These are phyloP conservation scores for Numida meleagris DNA, from an alignment of 2,113 vertebrate species.

Conservation along the genomic window DNA sequence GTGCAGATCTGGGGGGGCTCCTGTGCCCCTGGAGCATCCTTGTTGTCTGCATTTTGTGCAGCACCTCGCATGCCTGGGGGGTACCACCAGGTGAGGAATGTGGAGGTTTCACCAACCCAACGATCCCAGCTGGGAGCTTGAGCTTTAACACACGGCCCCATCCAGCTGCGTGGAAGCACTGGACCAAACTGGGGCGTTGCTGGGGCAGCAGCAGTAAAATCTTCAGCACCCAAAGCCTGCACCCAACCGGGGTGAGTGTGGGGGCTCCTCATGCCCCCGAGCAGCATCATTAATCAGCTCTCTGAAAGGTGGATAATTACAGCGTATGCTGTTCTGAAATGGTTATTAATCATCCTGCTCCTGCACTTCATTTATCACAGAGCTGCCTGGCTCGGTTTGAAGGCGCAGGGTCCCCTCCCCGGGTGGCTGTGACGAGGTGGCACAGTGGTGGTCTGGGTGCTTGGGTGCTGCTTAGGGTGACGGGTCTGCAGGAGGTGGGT, in stretches of 20 bases:
- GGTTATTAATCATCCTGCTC: slow-evolving; percentile 27
- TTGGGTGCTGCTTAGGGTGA: not conserved
- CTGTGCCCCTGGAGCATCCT: not conserved
- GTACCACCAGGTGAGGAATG: not conserved
- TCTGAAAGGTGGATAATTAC: slow-evolving; percentile 33
- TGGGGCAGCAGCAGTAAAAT: not conserved
- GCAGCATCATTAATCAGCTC: slow-evolving; percentile 25
- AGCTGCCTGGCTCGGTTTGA: not conserved
- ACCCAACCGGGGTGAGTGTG: not conserved
- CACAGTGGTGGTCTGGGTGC: rapidly evolving
- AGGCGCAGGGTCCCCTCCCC: not conserved
- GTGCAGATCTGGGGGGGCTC: not conserved
- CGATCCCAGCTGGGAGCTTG: not conserved
- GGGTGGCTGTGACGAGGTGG: rapidly evolving
- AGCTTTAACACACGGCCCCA: not conserved
- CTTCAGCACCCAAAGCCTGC: not conserved
- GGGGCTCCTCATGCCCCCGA: not conserved
- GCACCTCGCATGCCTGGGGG: not conserved
- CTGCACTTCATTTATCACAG: rapidly evolving
- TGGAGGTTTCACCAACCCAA: not conserved
- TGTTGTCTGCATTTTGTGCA: not conserved
- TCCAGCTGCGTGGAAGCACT: not conserved
- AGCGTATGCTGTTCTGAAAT: not conserved
- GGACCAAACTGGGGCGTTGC: not conserved
- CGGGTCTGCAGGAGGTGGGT: not conserved